These are phyloP conservation scores for Sycobia sp. DNA, from an alignment of 1,140 invertebrate genomes.

Conservation along the genomic window DNA sequence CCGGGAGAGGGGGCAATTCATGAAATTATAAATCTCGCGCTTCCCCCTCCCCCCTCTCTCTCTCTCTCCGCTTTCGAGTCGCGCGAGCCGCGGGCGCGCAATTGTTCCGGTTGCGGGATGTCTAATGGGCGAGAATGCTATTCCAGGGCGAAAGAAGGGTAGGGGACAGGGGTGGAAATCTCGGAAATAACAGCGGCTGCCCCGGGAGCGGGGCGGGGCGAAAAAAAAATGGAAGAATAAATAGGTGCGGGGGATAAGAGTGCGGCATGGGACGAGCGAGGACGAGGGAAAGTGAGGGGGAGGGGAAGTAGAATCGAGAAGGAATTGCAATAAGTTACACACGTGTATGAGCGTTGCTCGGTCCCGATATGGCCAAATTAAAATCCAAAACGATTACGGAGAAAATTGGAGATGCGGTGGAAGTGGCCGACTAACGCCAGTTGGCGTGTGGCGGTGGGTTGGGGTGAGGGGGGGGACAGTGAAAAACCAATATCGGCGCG, in stretches of 20 bases:
- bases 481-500: constrained; percentile 7
- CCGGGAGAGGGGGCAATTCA: constrained; percentile 19
- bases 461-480: too few relatives aligned
- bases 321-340: too few relatives aligned
- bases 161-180: not conserved
- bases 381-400: constrained; percentile 14
- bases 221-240: not conserved
- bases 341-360: too few relatives aligned
- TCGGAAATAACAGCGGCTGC: too few relatives aligned
- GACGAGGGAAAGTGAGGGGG: too few relatives aligned
- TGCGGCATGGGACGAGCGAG: too few relatives aligned
- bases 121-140: constrained; percentile 11
- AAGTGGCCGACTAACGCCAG: too few relatives aligned
- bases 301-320: too few relatives aligned
- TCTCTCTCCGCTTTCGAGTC: not conserved
- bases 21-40: constrained; percentile 22
- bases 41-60: not conserved
- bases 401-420: not conserved
- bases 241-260: too few relatives aligned
- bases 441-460: not conserved
- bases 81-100: not conserved
- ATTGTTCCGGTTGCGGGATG: not conserved
- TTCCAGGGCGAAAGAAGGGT: not conserved
- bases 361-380: not conserved
- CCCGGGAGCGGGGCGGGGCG: too few relatives aligned